phyloP scores from a whole-genome alignment of 2,113 vertebrate genomes.

The Tragelaphus scriptus region DNA sequence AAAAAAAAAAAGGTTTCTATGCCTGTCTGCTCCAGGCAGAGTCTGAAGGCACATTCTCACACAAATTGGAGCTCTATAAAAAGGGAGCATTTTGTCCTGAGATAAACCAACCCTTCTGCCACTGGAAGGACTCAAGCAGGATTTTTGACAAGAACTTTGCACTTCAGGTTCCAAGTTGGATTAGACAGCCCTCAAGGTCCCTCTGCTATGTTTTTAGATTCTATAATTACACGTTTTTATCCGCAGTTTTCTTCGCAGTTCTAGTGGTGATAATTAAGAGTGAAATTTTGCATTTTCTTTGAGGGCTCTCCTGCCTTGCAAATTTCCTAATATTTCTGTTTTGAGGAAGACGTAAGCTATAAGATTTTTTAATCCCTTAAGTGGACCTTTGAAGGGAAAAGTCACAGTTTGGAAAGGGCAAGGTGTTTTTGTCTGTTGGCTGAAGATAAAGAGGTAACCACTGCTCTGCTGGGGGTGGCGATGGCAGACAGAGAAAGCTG shows the following conservation, averaged over 20 bases:
- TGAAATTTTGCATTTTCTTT: background rate
- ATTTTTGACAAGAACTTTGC: background rate
- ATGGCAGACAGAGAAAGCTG: background rate
- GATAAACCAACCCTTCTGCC: background rate
- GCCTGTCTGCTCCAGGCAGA: background rate
- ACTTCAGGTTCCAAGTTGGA: background rate
- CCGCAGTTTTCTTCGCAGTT: background rate
- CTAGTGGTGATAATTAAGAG: background rate
- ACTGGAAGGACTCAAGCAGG: background rate
- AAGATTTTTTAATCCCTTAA: background rate
- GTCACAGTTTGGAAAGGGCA: background rate
- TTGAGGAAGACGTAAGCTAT: background rate
- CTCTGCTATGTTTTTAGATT: background rate
- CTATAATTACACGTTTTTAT: background rate
- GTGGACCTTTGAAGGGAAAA: background rate
- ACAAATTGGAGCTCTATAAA: background rate
- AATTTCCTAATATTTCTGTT: background rate
- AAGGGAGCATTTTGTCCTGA: background rate
- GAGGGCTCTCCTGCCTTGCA: background rate
- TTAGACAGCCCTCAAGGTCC: background rate
- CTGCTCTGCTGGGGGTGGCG: too few relatives aligned
- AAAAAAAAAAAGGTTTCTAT: background rate
- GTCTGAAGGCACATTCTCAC: background rate
- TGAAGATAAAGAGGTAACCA: background rate
- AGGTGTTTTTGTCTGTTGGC: background rate